Evolutionary conservation across 2,797 vertebrate genomes (phyloP), one percentile per base, ranked within the genome.

Genomic region (Poeciliopsis gracilis): DNA sequence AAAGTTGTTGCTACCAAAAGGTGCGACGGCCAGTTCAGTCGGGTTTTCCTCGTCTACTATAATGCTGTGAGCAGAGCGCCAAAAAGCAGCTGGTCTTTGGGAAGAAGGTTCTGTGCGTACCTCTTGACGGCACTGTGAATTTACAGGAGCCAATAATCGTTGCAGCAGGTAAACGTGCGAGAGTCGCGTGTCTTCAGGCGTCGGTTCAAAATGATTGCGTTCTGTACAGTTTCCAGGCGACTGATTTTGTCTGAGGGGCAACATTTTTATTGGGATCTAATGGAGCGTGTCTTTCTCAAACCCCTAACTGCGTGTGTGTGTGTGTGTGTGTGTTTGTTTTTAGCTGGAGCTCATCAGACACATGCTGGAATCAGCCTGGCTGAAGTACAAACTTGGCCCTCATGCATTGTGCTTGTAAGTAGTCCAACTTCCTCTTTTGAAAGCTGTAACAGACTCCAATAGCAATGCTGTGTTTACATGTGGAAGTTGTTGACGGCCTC

Each of bases 281-380:
- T 82, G 0, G 25, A n/a, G 28, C 66, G 23, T 89, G 33, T 87
- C 69, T 43, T 59, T 73, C 77, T 80, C 47, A 72, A 45, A 87
- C 2, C 66, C 51, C 80, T 88, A 72, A 85, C 36, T 38, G 36
- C 5, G 36, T 6, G 36, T 89, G 77, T 91, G 20, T 87, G 61
- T 87, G 51, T 89, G 79, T 90, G 16, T 87, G 43, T 87, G 72
- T 82, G n/a, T 61, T 57, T 84, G 72, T 80, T 59, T 94, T 77
- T 88, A 99, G 98, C 91, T 99, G 95, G 95, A 97, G 90, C 95
- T 98, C 90, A 91, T 97, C 81, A 95, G 97, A 91, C 94, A 92
- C 91, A 94, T 99, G 89, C 85, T 99, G 95, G 97, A 99, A 90
- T 90, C 96, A 23, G 92, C 95, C 82, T 99, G 98, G 97, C 93